A percentile compares a stretch with the other conserved stretches of the same genome.
These are phyloP conservation scores for Atherinosoma microstoma DNA, from an alignment of 2,797 vertebrate species.

Conservation along the genomic window DNA sequence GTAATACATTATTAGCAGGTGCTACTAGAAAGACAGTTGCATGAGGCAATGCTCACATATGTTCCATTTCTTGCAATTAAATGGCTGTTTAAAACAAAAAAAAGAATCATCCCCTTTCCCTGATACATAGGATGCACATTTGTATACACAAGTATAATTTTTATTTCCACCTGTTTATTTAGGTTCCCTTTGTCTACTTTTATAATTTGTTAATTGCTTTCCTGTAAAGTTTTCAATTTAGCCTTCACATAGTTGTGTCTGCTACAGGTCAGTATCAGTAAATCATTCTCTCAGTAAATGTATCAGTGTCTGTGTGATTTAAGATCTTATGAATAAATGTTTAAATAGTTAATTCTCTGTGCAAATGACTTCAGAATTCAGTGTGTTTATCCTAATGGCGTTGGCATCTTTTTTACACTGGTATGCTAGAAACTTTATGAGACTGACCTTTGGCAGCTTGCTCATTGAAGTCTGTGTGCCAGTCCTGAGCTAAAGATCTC, in stretches of 20 bases:
- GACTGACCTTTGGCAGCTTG: conserved; percentile 71
- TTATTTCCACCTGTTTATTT: neutral
- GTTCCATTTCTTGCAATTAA: too few relatives aligned
- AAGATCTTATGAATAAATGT: neutral
- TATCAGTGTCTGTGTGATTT: neutral
- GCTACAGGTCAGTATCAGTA: neutral
- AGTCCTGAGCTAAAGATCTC: conserved; percentile 64
- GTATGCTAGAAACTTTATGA: conserved; percentile 54
- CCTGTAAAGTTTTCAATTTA: neutral
- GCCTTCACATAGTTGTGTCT: neutral
- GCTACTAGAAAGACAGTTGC: too few relatives aligned
- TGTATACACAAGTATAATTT: neutral
- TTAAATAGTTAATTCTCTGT: neutral
- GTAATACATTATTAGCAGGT: too few relatives aligned
- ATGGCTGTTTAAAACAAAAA: too few relatives aligned
- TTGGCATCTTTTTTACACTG: conserved; percentile 36
- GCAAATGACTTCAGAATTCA: neutral
- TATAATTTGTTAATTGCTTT: neutral
- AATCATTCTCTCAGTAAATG: neutral
- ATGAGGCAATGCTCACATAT: too few relatives aligned
- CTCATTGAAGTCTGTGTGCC: conserved; percentile 60
- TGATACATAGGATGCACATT: too few relatives aligned
- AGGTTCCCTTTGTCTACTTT: neutral
- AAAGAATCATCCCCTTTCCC: too few relatives aligned
- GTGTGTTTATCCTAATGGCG: conserved; percentile 40